A percentile compares a stretch with the other conserved stretches of the same genome.
Conservation (phyloP, 2,888 invertebrate genomes). For the Argyresthia albistria region DNA sequence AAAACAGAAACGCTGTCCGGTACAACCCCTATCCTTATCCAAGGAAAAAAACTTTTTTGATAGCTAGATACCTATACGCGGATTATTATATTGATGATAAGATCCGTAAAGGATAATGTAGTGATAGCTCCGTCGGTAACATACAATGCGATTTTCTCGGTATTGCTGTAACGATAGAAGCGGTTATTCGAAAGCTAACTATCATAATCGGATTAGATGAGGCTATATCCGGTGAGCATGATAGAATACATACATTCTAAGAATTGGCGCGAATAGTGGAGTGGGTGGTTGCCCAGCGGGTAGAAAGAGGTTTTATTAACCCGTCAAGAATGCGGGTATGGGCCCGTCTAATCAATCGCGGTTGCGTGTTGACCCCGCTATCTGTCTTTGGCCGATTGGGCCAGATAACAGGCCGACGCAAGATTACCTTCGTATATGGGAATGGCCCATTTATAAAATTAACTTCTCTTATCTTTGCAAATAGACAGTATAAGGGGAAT, state of each 20-base stretch:
- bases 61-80: no score
- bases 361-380: conserved; percentile 64
- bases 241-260: conserved; percentile 2
- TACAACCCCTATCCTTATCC: conserved; percentile 5
- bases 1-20: conserved; percentile 52
- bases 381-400: conserved; percentile 67
- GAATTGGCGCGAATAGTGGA: conserved; percentile 28
- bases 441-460: conserved; percentile 68
- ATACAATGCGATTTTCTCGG: not conserved
- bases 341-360: conserved; percentile 66
- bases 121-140: no score
- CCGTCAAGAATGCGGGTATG: conserved; percentile 54
- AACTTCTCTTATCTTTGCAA: conserved; percentile 63
- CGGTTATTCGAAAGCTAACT: not conserved
- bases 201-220: conserved; percentile 1
- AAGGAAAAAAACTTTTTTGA: no score
- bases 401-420: conserved; percentile 59
- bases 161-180: not conserved
- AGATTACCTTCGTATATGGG: conserved; percentile 61
- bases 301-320: conserved; percentile 62
- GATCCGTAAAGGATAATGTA: no score
- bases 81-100: no score
- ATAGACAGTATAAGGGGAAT: conserved; percentile 51
- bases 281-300: conserved; percentile 56
- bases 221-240: not conserved